phyloP scores from a whole-genome alignment of 2,113 vertebrate genomes.

The Limanda limanda region DNA sequence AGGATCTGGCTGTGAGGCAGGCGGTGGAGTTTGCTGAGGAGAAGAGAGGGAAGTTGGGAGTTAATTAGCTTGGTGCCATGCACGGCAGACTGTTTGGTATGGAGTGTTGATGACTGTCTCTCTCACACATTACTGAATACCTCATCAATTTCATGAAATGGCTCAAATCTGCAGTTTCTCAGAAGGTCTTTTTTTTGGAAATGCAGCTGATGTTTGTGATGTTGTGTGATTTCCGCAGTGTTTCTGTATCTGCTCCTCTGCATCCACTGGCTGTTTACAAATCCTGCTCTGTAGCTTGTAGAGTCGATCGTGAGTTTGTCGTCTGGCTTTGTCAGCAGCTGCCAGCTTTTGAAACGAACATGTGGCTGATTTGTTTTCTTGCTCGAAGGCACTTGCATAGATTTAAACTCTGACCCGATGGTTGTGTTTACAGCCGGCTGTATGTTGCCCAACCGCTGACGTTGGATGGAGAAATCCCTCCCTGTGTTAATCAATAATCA shows the following conservation, averaged over 20 bases:
- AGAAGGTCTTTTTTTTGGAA: neutral
- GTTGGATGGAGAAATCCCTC: neutral
- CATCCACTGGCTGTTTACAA: neutral
- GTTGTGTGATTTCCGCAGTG: slow-evolving; percentile 2
- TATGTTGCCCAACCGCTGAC: slow-evolving; percentile 4
- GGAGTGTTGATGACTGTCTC: slow-evolving; percentile 58
- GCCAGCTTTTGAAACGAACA: too few relatives aligned
- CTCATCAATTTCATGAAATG: slow-evolving; percentile 45
- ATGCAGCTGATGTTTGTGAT: slow-evolving; percentile 20
- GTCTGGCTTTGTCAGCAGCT: neutral
- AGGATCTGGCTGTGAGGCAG: slow-evolving; percentile 58
- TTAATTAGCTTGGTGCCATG: slow-evolving; percentile 71
- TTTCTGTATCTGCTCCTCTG: neutral
- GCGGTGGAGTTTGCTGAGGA: slow-evolving; percentile 41
- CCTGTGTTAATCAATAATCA: neutral
- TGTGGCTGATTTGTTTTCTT: neutral
- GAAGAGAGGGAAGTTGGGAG: slow-evolving; percentile 45
- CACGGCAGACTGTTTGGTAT: slow-evolving; percentile 62
- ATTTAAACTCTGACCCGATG: neutral
- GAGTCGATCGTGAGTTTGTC: too few relatives aligned
- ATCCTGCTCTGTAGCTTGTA: neutral
- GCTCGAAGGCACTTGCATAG: neutral
- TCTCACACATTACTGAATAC: slow-evolving; percentile 45
- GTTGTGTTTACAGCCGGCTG: neutral
- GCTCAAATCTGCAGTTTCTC: slow-evolving; percentile 43